phyloP scores from a whole-genome alignment of 1,140 invertebrate genomes.

The Hesperophylax magnus region DNA sequence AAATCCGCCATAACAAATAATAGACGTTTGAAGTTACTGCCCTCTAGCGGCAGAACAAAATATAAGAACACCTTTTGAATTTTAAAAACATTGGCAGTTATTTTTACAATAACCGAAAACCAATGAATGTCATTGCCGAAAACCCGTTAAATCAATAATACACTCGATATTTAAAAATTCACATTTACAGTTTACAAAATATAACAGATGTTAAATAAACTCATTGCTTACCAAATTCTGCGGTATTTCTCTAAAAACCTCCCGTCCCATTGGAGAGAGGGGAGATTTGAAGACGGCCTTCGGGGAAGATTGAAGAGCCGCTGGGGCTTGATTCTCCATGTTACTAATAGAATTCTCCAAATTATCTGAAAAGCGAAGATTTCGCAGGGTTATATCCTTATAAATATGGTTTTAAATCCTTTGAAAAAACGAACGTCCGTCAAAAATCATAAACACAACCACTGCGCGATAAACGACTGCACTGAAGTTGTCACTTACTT shows the following conservation, averaged over 20 bases:
- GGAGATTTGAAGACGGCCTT: constrained; percentile 32
- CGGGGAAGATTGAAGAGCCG: constrained; percentile 8
- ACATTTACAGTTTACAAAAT: not conserved
- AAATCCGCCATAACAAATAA: constrained; percentile 28
- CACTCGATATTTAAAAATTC: too few relatives aligned
- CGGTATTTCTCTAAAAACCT: constrained; percentile 31
- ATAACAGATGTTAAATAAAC: not conserved
- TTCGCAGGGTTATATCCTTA: not conserved
- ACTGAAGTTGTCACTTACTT: constrained; percentile 4
- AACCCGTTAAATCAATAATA: not conserved
- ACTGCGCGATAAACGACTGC: not conserved
- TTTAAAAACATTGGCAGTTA: constrained; percentile 17
- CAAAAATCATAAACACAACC: not conserved
- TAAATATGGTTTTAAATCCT: not conserved
- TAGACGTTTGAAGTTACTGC: not conserved
- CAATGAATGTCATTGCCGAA: not conserved
- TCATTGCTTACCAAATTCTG: constrained; percentile 23
- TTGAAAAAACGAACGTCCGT: not conserved
- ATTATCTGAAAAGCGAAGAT: too few relatives aligned
- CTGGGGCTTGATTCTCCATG: constrained; percentile 32
- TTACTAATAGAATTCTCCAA: not conserved
- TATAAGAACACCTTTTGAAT: constrained; percentile 8
- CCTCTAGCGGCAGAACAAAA: not conserved
- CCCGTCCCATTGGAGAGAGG: constrained; percentile 15
- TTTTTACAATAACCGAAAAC: not conserved